These are phyloP conservation scores for Tinea semifulvella DNA, from an alignment of 2,888 invertebrate species.

Conservation along the genomic window DNA sequence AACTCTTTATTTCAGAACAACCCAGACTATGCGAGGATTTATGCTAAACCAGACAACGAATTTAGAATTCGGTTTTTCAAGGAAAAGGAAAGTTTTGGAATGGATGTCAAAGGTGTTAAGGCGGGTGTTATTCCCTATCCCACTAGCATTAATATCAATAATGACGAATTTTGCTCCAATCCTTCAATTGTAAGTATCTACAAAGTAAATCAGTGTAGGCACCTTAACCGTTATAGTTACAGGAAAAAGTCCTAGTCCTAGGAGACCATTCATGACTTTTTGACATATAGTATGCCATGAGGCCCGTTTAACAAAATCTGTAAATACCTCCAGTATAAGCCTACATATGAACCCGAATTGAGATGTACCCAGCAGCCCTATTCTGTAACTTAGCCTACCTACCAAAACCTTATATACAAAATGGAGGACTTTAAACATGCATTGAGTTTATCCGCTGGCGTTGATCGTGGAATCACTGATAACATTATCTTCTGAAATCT, in stretches of 20 bases:
- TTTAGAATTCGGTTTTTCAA: conserved; percentile 21
- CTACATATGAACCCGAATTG: no score
- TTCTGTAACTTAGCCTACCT: no score
- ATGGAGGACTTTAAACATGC: conserved; percentile 16
- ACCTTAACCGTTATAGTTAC: no score
- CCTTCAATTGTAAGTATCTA: conserved; percentile 23
- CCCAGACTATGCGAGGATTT: conserved; percentile 20
- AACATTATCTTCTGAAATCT: conserved; percentile 22
- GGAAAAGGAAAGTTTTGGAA: conserved; percentile 9
- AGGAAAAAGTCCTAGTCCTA: no score
- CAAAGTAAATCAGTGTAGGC: not conserved
- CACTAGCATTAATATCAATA: conserved; percentile 23
- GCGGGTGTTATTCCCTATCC: conserved; percentile 26
- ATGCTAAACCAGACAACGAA: not conserved
- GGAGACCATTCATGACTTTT: no score
- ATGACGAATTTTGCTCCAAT: conserved; percentile 25
- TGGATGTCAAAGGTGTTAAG: conserved; percentile 22
- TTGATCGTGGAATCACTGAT: conserved; percentile 22
- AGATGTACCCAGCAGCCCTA: no score
- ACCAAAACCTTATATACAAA: no score
- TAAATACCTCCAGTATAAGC: no score
- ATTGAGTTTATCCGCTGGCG: conserved; percentile 18
- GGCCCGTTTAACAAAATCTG: no score
- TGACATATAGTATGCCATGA: no score
- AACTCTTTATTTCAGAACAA: conserved; percentile 13